A percentile compares a stretch with the other conserved stretches of the same genome.
Conservation (phyloP, 2,113 vertebrate species). For the Epinephelus lanceolatus region DNA sequence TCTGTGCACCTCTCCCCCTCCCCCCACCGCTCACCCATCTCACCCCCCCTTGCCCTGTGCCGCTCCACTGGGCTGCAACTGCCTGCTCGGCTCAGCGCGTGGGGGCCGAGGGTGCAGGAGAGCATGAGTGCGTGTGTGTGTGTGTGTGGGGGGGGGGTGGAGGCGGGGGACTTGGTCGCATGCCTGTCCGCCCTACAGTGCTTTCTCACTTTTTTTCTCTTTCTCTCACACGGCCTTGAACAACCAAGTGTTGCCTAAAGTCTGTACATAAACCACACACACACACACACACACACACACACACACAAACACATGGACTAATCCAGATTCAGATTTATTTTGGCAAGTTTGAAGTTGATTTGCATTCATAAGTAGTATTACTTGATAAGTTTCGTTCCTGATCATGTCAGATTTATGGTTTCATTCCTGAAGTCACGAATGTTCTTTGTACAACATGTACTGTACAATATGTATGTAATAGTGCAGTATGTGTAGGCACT, state of each 20-base stretch:
- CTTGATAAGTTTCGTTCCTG: slow-evolving; percentile 13
- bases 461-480: neutral
- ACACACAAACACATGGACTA: neutral
- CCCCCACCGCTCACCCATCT: slow-evolving; percentile 13
- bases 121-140: slow-evolving; percentile 42
- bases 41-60: slow-evolving; percentile 69
- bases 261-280: slow-evolving; percentile 25
- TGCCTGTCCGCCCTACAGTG: slow-evolving; percentile 75
- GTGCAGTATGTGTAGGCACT: neutral
- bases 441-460: slow-evolving; percentile 7
- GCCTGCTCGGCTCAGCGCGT: slow-evolving; percentile 80
- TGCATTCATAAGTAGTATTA: slow-evolving; percentile 25
- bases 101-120: slow-evolving; percentile 70
- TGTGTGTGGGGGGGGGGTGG: slow-evolving; percentile 16
- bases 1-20: slow-evolving; percentile 56
- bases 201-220: slow-evolving; percentile 76
- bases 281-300: slow-evolving; percentile 28
- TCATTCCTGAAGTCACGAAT: neutral
- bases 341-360: slow-evolving; percentile 15
- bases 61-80: slow-evolving; percentile 86
- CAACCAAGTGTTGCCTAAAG: slow-evolving; percentile 73
- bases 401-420: slow-evolving; percentile 20
- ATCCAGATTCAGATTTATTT: slow-evolving; percentile 46
- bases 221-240: slow-evolving; percentile 71
- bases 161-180: slow-evolving; percentile 68